Evolutionary conservation across 2,888 invertebrate genomes (phyloP), one percentile per base, ranked within the genome.

Genomic region (Noctua fimbriata): DNA sequence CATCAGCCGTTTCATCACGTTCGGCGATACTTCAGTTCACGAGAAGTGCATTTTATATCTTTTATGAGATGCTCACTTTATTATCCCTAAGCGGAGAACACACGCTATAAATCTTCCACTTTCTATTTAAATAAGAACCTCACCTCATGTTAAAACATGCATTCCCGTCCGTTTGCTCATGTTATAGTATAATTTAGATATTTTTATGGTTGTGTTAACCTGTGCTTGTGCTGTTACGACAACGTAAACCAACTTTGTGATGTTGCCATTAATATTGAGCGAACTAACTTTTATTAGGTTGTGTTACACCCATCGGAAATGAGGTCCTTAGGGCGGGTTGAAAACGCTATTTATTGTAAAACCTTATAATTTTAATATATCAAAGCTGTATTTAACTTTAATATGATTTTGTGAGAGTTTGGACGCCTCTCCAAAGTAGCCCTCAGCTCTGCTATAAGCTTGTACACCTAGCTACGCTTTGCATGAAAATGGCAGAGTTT

Each of bases 241-340:
- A 63, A 32, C 7, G 71, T 75, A 32, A 67, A 24, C 10, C 49
- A 32, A 47, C 58, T 83, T 32, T 52, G 28, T 60, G 69, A 70
- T 76, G 41, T 21, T 16, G 18, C 73, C 24, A 70, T 85, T 76
- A 85, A 83, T 73, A 69, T 69, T 76, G 69, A 69, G 49, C 12
- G 69, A n/a, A 47, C n/a, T 55, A 63, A 14, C 41, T 65, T 83
- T 81, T 81, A 83, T 76, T 66, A 58, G 14, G 21, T 21, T 65
- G 44, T 60, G 44, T 66, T 44, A 55, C 47, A 67, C 21, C n/a
- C 28, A 24, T 60, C 16, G 41, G 16, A 52, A 21, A 16, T 28
- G 24, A 41, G 73, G 14, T 21, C 52, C 21, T 14, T 16, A n/a
- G 0, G 47, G 41, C 2, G 32, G 36, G 41, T 65, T 72, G 32